Evolutionary conservation across 2,797 vertebrate species (phyloP), one percentile per base, ranked within the genome.

Genomic region (Epinephelus awoara): DNA sequence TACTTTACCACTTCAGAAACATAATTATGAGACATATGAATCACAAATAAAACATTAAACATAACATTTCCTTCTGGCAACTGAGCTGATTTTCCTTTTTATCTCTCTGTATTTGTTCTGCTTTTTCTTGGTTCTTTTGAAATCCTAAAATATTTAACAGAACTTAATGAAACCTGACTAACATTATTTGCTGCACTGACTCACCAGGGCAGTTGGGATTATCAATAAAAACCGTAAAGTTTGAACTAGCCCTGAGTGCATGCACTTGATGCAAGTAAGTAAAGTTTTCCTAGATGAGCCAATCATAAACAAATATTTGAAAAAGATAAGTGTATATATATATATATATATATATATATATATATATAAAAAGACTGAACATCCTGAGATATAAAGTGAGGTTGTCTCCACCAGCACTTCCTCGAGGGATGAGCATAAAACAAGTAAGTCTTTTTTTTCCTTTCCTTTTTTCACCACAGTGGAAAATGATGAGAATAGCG

Each of bases 401-500:
- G 12, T n/a, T 73, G 59, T 79, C 71, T 87, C 72, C 56, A 75
- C 61, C 63, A 49, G 69, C 17, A 12, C 54, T 75, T 86, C 75
- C 75, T 84, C 67, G 8, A 86, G 85, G 87, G 87, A 88, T 80
- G 51, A 68, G 54, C 14, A 58, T 82, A 81, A 88, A 84, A 83
- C 46, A 70, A 68, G 61, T 38, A n/a, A 14, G 38, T 50, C n/a
- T 56, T 34, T 34, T 34, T 27, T 34, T 71, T 57, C 5, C 15
- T 47, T 12, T 42, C 11, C 40, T 56, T 67, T 72, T 73, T 78
- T 50, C 50, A 59, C 44, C 49, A 61, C 72, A 50, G 34, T 69
- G 66, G 50, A 70, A 90, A 90, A 71, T 75, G 88, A 91, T 86
- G 85, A 90, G 84, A 88, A 69, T 77, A 88, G 84, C 84, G 75